Conservation (phyloP, 2,888 invertebrate species). For the Leptarthrus brevirostris region DNA sequence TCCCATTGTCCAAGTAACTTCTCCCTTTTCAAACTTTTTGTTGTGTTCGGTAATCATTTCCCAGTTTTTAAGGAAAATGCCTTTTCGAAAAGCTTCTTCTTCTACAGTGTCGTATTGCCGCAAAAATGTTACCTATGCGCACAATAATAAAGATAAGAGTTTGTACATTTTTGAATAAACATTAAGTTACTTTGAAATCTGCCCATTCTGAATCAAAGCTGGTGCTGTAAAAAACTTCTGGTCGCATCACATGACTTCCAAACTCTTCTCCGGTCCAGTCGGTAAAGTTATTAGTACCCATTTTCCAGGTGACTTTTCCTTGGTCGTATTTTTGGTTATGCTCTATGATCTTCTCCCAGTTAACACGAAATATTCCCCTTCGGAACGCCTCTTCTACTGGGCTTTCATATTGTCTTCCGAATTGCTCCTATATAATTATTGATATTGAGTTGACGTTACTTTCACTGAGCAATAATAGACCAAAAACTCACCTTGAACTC, state of each 20-base stretch:
- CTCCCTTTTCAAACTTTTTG: constrained; percentile 3
- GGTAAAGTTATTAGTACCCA: not conserved
- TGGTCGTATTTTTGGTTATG: no score
- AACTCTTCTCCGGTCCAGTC: not conserved
- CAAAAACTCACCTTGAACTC: no score
- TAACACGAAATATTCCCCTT: not conserved
- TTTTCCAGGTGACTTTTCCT: not conserved
- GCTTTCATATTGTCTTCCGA: not conserved
- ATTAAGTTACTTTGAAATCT: no score
- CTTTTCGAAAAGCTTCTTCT: constrained; percentile 10
- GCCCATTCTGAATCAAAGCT: no score
- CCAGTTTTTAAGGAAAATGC: constrained; percentile 12
- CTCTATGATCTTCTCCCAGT: not conserved
- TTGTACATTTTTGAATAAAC: no score
- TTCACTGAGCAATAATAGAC: no score
- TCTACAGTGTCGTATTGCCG: not conserved
- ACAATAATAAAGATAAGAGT: no score
- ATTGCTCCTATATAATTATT: not conserved
- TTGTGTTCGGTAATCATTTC: constrained; percentile 22
- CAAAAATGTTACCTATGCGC: no score
- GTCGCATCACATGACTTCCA: no score
- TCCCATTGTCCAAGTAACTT: constrained; percentile 29
- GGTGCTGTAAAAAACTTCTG: no score
- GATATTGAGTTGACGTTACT: no score
- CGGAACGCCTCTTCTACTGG: not conserved